These are phyloP conservation scores for Zygaena filipendulae DNA, from an alignment of 2,888 invertebrate species.

Conservation along the genomic window DNA sequence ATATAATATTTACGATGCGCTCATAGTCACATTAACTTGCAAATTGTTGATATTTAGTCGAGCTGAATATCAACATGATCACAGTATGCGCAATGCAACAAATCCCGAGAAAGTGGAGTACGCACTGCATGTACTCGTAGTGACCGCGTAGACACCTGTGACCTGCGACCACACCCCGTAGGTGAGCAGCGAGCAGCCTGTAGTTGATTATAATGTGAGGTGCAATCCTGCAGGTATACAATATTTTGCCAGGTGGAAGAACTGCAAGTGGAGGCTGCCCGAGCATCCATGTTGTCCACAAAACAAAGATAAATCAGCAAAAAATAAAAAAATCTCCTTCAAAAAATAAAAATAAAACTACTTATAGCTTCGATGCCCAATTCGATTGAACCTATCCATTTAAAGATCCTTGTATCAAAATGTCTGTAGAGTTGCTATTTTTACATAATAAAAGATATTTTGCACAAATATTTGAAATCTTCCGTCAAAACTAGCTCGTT, in stretches of 20 bases:
- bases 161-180: constrained; percentile 39
- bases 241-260: constrained; percentile 88
- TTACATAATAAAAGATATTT: constrained; percentile 49
- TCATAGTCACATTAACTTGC: too few species aligned
- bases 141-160: constrained; percentile 30
- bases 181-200: constrained; percentile 54
- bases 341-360: constrained; percentile 65
- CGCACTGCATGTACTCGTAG: constrained; percentile 41
- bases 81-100: too few species aligned
- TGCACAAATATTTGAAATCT: constrained; percentile 39
- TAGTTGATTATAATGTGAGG: constrained; percentile 67
- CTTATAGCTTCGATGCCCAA: constrained; percentile 51
- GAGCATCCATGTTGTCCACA: constrained; percentile 74
- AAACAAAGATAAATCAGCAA: constrained; percentile 67
- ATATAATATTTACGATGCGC: too few species aligned
- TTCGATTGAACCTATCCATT: constrained; percentile 42
- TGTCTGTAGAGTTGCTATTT: constrained; percentile 63
- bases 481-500: constrained; percentile 53
- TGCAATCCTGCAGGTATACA: constrained; percentile 77
- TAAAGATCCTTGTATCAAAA: constrained; percentile 52
- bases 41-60: too few species aligned
- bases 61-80: too few species aligned
- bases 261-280: constrained; percentile 81
- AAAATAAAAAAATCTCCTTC: constrained; percentile 60
- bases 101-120: too few species aligned